These are phyloP conservation scores for Myotis daubentonii DNA, from an alignment of 2,797 vertebrate genomes.

Conservation along the genomic window DNA sequence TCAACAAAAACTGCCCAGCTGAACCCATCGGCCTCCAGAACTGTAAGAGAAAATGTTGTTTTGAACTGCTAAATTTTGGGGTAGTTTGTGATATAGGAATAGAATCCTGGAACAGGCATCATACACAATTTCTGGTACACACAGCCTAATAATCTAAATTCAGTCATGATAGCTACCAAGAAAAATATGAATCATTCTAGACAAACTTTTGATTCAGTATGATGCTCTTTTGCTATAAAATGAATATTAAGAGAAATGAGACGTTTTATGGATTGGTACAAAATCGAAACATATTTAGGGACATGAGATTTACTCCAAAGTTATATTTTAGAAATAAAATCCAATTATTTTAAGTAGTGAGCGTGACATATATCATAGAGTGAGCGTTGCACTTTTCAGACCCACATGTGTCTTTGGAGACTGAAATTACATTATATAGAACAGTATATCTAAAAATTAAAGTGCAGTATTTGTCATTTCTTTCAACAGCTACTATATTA, in stretches of 20 bases:
- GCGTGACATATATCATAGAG: constrained; percentile 12
- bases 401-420: constrained; percentile 52
- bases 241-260: constrained; percentile 68
- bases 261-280: constrained; percentile 43
- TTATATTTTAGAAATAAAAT: constrained; percentile 69
- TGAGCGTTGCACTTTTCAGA: constrained; percentile 7
- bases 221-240: constrained; percentile 48
- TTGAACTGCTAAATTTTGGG: neutral
- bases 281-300: constrained; percentile 60
- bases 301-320: constrained; percentile 45
- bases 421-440: constrained; percentile 62
- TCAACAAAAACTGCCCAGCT: neutral
- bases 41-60: neutral
- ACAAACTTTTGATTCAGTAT: constrained; percentile 33
- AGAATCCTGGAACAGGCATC: neutral
- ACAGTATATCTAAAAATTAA: constrained; percentile 68
- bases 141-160: neutral
- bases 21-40: neutral
- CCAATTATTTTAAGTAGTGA: constrained; percentile 68
- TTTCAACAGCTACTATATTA: constrained; percentile 28
- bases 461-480: constrained; percentile 59
- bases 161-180: neutral
- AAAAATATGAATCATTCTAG: constrained; percentile 27
- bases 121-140: neutral
- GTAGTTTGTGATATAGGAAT: neutral